phyloP scores from a whole-genome alignment of 2,797 vertebrate species.

The Chelidonichthys spinosus region DNA sequence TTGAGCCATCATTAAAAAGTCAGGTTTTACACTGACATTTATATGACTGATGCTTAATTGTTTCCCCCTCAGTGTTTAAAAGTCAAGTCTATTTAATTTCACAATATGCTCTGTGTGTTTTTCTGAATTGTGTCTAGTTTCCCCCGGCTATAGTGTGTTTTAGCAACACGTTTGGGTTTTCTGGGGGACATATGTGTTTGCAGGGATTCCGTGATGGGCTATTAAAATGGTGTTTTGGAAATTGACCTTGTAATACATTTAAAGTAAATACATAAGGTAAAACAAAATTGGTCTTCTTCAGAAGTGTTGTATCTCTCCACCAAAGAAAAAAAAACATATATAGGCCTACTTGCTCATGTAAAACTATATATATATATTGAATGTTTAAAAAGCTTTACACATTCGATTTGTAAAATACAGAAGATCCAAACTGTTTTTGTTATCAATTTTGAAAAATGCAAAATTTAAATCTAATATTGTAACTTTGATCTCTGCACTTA shows the following conservation, averaged over 20 bases:
- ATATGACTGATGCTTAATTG: conserved; percentile 20
- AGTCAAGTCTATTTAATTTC: conserved; percentile 15
- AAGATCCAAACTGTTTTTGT: background rate
- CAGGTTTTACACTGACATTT: conserved; percentile 34
- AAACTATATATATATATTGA: background rate
- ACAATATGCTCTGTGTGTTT: conserved; percentile 9
- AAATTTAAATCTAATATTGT: background rate
- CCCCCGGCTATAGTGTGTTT: background rate
- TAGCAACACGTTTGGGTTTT: too few species aligned
- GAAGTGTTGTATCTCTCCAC: background rate
- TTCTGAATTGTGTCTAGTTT: background rate
- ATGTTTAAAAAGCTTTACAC: background rate
- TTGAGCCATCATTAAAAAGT: conserved; percentile 41
- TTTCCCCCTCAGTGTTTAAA: background rate
- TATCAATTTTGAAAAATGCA: background rate
- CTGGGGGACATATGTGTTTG: background rate
- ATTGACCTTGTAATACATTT: background rate
- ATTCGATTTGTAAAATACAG: background rate
- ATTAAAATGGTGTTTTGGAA: background rate
- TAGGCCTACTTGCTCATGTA: too few species aligned
- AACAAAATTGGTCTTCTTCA: background rate
- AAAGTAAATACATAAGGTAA: background rate
- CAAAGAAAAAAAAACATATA: background rate
- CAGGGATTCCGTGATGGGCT: background rate
- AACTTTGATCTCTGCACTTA: background rate